phyloP scores from a whole-genome alignment of 2,888 invertebrate species.

The Mesorhabditis belari region DNA sequence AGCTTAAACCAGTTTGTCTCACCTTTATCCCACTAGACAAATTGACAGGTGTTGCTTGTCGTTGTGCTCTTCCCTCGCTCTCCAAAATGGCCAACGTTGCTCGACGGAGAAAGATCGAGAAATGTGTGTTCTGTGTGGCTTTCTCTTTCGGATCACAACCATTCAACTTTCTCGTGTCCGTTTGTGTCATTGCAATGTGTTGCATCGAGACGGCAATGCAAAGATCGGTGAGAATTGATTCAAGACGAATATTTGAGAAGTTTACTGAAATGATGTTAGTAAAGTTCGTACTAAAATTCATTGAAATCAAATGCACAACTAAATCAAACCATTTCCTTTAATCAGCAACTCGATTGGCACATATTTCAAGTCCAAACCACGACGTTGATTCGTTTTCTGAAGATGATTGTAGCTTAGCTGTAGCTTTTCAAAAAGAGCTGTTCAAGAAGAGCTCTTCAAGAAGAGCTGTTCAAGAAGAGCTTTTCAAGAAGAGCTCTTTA shows the following conservation, averaged over 20 bases:
- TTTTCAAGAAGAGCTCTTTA: too few species aligned
- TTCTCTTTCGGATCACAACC: too few species aligned
- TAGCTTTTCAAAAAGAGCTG: too few species aligned
- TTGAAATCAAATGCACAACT: too few species aligned
- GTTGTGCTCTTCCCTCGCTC: neutral
- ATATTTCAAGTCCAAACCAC: neutral
- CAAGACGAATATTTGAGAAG: conserved; percentile 17
- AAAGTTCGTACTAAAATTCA: too few species aligned
- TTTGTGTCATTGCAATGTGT: conserved; percentile 25
- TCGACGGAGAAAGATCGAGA: neutral
- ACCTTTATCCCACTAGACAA: too few species aligned
- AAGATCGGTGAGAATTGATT: conserved; percentile 41
- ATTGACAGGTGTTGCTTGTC: neutral
- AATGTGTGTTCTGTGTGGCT: too few species aligned
- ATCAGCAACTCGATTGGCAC: neutral
- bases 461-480: too few species aligned
- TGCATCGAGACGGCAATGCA: conserved; percentile 40
- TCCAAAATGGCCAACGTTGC: neutral
- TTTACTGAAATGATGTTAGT: neutral
- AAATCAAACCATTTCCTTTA: too few species aligned
- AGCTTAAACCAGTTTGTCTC: too few species aligned
- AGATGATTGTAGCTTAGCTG: too few species aligned
- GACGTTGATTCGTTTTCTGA: neutral
- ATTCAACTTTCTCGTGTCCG: conserved; percentile 5
- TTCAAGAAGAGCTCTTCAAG: too few species aligned